Evolutionary conservation across 2,888 invertebrate genomes (phyloP).

Genomic region (Campaea margaritaria): DNA sequence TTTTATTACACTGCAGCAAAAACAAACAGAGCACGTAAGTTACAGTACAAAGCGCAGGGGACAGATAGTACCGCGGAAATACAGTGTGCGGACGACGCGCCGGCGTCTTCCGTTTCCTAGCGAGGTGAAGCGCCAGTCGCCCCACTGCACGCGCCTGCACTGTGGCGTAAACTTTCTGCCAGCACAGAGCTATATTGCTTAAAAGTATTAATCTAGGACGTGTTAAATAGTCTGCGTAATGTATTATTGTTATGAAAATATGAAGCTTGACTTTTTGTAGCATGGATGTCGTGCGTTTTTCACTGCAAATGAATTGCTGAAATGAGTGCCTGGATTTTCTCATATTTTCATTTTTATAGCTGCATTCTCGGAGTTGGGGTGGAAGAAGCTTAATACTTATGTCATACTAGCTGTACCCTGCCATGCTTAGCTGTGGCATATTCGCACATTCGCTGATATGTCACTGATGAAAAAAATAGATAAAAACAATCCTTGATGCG

Average conservation of each 20-base stretch:
- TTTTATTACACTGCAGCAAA: not conserved
- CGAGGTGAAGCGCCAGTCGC: conserved; percentile 7
- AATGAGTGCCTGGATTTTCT: too few species aligned
- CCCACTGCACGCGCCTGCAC: conserved; percentile 13
- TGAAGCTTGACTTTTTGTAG: too few species aligned
- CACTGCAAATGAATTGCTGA: too few species aligned
- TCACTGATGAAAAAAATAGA: too few species aligned
- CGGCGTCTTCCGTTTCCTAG: conserved; percentile 28
- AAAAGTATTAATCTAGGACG: conserved; percentile 1
- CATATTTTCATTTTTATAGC: too few species aligned
- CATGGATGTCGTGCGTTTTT: too few species aligned
- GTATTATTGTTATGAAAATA: not conserved
- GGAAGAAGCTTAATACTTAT: too few species aligned
- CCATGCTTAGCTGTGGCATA: too few species aligned
- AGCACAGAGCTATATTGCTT: conserved; percentile 5
- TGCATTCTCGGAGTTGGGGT: too few species aligned
- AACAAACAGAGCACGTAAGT: conserved; percentile 12
- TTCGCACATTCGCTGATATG: too few species aligned
- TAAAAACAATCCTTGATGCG: too few species aligned
- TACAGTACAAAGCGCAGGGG: conserved; percentile 3
- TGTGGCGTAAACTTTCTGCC: conserved; percentile 23
- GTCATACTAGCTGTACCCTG: too few species aligned
- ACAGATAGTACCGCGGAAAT: conserved; percentile 27
- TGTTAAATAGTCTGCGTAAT: conserved; percentile 7
- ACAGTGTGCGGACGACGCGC: conserved; percentile 15